Evolutionary conservation across 2,797 vertebrate species (phyloP), one percentile per base, ranked within the genome.

Genomic region (Spea hammondii): DNA sequence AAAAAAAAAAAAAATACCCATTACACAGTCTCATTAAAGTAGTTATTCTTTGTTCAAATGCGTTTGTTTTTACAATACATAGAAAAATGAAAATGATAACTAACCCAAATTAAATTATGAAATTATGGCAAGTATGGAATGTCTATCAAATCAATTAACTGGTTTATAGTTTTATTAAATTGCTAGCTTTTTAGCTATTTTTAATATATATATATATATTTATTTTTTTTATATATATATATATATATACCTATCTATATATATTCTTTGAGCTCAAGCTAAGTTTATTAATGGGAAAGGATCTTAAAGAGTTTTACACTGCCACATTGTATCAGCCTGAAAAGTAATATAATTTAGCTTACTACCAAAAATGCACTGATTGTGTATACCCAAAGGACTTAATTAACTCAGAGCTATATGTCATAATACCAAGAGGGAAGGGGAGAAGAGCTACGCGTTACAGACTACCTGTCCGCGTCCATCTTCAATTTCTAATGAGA

Each of bases 381-480:
- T 88, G 86, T 82, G 78, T 88, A 86, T 92, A 32, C 92, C 90
- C 91, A 91, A 13, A 90, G 92, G 92, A 92, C 88, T 91, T 90
- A 92, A 93, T 93, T 93, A 92, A 84, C 86, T 90, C 83, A 77
- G 81, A 80, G 87, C 85, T 88, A 85, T 84, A 79, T 1, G 86
- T 86, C 83, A 71, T 50, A 4, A 72, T 32, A 44, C 74, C 79
- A 85, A 80, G 79, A 79, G 75, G 84, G 72, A 80, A 85, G 84
- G 70, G 77, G 83, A 32, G 72, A 85, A 85, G 83, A 88, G 85
- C 85, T 89, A 84, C 88, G 88, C 86, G 87, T n/a, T 67, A 83
- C 85, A 87, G 86, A 44, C 5, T 90, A 90, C 89, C 89, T 91
- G 91, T 89, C 90, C 89, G 86, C 84, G 85, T 88, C 83, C 79